Conservation (phyloP, 2,888 invertebrate species). For the Pteria penguin region DNA sequence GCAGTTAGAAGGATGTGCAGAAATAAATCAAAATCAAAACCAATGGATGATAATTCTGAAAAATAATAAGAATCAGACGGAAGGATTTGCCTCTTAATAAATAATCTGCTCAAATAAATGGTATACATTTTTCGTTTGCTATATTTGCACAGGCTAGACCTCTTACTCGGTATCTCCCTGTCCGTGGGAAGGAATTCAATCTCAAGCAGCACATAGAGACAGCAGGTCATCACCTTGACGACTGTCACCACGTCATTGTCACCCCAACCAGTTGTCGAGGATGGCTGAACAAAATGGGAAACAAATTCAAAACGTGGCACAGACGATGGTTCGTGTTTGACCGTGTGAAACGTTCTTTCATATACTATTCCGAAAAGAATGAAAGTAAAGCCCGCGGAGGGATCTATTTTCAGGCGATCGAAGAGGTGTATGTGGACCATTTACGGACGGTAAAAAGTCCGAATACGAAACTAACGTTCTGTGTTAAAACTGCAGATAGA, state of each 20-base stretch:
- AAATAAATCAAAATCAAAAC: too few relatives aligned
- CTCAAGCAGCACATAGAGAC: constrained; percentile 94
- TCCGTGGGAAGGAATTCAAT: constrained; percentile 91
- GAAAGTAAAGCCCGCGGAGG: constrained; percentile 93
- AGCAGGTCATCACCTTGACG: constrained; percentile 93
- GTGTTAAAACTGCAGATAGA: constrained; percentile 94
- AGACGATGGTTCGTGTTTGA: constrained; percentile 98
- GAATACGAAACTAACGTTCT: constrained; percentile 94
- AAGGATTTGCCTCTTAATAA: too few relatives aligned
- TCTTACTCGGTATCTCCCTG: constrained; percentile 94
- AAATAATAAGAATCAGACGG: too few relatives aligned
- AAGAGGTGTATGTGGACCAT: constrained; percentile 98
- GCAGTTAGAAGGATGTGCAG: too few relatives aligned
- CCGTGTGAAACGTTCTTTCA: constrained; percentile 90
- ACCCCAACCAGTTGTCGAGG: constrained; percentile 92
- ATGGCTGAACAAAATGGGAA: constrained; percentile 93
- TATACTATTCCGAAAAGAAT: constrained; percentile 94
- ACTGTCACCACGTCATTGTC: constrained; percentile 92
- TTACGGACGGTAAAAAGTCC: constrained; percentile 94
- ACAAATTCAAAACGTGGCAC: constrained; percentile 88
- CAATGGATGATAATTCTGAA: too few relatives aligned
- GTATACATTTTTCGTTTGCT: constrained; percentile 78
- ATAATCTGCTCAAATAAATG: too few relatives aligned
- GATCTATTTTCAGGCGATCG: constrained; percentile 88
- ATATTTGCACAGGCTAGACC: constrained; percentile 92